phyloP scores from a whole-genome alignment of 2,888 invertebrate species.

The Napeogenes sylphis region DNA sequence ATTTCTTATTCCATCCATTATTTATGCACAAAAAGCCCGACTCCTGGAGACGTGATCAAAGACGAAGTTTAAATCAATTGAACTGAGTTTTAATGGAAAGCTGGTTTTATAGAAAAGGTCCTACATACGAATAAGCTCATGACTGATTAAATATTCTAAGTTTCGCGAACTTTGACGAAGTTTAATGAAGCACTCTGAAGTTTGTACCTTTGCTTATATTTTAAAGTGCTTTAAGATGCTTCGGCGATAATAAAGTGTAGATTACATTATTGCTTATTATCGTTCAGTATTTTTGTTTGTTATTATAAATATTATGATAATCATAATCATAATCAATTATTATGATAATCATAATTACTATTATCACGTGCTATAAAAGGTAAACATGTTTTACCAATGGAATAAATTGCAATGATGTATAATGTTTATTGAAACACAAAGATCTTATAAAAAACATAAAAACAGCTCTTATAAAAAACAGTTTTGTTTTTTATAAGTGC shows the following conservation, averaged over 20 bases:
- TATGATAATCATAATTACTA: too few species aligned
- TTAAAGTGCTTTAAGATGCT: background rate
- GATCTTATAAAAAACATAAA: too few species aligned
- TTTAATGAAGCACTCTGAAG: slow-evolving; percentile 16
- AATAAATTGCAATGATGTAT: too few species aligned
- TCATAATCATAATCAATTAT: too few species aligned
- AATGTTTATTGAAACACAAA: too few species aligned
- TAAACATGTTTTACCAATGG: too few species aligned
- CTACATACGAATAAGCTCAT: slow-evolving; percentile 18
- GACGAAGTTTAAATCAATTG: slow-evolving; percentile 31
- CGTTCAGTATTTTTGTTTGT: too few species aligned
- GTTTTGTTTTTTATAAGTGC: too few species aligned
- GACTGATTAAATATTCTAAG: slow-evolving; percentile 24
- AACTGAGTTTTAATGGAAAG: slow-evolving; percentile 30
- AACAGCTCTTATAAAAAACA: too few species aligned
- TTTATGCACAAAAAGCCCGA: slow-evolving; percentile 20
- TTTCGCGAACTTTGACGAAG: slow-evolving; percentile 15
- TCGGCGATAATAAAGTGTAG: slow-evolving; percentile 2
- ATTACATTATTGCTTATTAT: too few species aligned
- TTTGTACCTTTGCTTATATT: slow-evolving; percentile 3
- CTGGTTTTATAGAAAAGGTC: slow-evolving; percentile 13
- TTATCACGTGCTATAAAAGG: too few species aligned
- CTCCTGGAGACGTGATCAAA: slow-evolving; percentile 20
- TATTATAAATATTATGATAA: too few species aligned
- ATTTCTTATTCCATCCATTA: slow-evolving; percentile 1